phyloP scores from a whole-genome alignment of 2,113 vertebrate genomes.

The Recurvirostra avosetta region DNA sequence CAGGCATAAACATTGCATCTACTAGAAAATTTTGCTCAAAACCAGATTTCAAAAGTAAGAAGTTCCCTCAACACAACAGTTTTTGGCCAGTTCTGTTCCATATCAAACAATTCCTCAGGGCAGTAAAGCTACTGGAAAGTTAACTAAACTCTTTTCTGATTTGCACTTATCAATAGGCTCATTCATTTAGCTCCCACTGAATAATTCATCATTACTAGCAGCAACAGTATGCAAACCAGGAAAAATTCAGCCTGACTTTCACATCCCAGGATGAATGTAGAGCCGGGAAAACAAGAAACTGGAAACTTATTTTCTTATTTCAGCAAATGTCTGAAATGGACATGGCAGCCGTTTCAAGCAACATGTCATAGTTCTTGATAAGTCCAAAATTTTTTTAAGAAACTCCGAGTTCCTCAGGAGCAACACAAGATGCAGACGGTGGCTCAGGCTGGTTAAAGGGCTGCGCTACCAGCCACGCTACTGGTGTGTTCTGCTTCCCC shows the following conservation, averaged over 20 bases:
- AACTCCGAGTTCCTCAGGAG: background rate
- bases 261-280: background rate
- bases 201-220: conserved; percentile 29
- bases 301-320: background rate
- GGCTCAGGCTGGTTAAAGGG: background rate
- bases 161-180: background rate
- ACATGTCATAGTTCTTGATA: background rate
- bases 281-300: background rate
- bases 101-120: background rate
- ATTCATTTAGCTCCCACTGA: background rate
- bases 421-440: background rate
- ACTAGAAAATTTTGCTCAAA: background rate
- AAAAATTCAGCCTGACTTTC: background rate
- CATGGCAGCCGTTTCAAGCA: background rate
- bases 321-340: background rate
- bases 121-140: background rate
- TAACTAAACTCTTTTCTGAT: background rate
- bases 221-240: background rate
- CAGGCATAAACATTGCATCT: background rate
- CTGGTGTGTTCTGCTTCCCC: background rate
- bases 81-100: background rate
- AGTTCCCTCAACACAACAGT: background rate
- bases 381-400: background rate
- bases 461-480: accelerated
- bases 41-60: background rate